These are phyloP conservation scores for Diceros bicornis DNA, from an alignment of 2,797 vertebrate genomes.

Conservation along the genomic window DNA sequence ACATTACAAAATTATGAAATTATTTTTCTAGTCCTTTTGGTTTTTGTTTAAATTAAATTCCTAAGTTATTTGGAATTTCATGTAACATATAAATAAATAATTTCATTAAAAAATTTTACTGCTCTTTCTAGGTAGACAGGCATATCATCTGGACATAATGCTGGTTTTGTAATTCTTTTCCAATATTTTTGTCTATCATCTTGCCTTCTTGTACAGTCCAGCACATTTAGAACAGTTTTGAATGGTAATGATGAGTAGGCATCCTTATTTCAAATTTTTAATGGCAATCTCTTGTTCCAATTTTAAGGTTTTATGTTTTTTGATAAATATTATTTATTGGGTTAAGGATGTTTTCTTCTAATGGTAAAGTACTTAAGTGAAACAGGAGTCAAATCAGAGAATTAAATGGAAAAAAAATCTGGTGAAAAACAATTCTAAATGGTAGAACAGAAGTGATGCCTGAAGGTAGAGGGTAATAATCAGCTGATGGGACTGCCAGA, in stretches of 20 bases:
- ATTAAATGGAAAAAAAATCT: conserved; percentile 16
- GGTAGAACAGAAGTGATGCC: background rate
- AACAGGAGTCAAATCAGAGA: conserved; percentile 7
- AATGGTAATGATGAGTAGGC: conserved; percentile 20
- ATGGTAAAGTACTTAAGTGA: conserved; percentile 13
- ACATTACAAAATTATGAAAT: background rate
- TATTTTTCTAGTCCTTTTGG: background rate
- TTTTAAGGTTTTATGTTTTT: conserved; percentile 61
- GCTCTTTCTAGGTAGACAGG: background rate
- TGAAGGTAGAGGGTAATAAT: background rate
- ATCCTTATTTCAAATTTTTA: conserved; percentile 60
- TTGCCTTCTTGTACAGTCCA: background rate
- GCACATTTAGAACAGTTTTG: background rate
- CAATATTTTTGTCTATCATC: background rate
- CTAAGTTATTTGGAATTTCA: conserved; percentile 47
- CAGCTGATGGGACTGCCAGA: background rate
- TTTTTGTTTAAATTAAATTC: conserved; percentile 13
- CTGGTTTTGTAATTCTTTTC: background rate
- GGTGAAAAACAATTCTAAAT: conserved; percentile 44
- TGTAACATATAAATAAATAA: background rate
- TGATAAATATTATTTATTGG: background rate
- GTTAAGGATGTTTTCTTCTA: background rate
- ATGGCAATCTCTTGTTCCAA: background rate
- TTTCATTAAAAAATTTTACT: background rate
- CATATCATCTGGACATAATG: background rate